These are phyloP conservation scores for Holothuria glaberrima DNA, from an alignment of 35 echinoderm and acorn worm species.

Conservation along the genomic window DNA sequence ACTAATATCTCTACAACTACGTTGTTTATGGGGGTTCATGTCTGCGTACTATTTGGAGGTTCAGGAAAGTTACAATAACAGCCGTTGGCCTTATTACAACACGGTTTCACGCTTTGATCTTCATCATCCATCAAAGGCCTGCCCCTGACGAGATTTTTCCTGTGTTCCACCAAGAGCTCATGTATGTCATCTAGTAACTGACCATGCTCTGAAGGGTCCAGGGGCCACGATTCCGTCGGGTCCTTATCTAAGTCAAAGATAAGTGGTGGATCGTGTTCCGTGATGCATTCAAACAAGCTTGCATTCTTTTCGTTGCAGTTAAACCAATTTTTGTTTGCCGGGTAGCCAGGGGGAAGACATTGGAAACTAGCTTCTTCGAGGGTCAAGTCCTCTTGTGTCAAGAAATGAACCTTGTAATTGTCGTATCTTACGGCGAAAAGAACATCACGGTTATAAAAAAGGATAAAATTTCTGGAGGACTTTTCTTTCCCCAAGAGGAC, in stretches of 20 bases:
- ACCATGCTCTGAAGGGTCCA: constrained; percentile 8
- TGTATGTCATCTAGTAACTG: background rate
- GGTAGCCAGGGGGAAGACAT: background rate
- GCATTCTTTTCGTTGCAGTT: constrained; percentile 16
- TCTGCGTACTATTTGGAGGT: too few species aligned
- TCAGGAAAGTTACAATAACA: constrained; percentile 3
- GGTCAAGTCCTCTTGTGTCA: background rate
- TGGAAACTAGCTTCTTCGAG: background rate
- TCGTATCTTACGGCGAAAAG: constrained; percentile 54
- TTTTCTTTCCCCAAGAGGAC: constrained; percentile 18
- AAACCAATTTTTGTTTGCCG: background rate
- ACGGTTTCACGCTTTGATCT: background rate
- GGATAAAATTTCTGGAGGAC: background rate
- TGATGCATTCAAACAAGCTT: constrained; percentile 6
- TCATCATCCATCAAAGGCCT: constrained; percentile 13
- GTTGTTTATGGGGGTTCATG: too few species aligned
- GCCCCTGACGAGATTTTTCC: background rate
- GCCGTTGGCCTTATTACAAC: constrained; percentile 1
- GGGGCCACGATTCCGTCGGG: constrained; percentile 58
- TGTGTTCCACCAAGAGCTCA: background rate
- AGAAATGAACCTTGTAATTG: constrained; percentile 65
- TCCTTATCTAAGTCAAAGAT: constrained; percentile 60
- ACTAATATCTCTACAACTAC: too few species aligned
- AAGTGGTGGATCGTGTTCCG: constrained; percentile 58
- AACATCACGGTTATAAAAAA: constrained; percentile 54